Evolutionary conservation across 2,797 vertebrate genomes (phyloP).

Genomic region (Garrulus glandarius): DNA sequence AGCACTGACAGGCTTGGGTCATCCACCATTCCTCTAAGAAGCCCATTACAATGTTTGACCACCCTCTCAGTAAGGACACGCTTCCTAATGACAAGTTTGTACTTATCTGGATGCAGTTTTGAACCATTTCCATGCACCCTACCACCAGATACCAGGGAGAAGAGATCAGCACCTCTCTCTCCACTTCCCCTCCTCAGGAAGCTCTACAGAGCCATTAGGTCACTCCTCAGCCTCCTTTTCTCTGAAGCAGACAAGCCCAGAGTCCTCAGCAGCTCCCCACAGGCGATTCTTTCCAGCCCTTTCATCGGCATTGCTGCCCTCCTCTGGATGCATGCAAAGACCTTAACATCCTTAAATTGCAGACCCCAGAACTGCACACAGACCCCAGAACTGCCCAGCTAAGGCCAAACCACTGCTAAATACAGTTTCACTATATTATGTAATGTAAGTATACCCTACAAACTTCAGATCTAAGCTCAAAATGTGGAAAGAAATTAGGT

Average conservation of each 20-base stretch:
- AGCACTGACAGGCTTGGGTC: not conserved
- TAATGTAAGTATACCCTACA: not conserved
- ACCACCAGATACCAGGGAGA: not conserved
- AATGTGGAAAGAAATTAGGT: not conserved
- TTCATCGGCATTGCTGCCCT: not conserved
- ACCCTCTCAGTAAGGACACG: not conserved
- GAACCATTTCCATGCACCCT: not conserved
- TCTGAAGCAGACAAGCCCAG: not conserved
- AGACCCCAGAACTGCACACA: not conserved
- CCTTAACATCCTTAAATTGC: not conserved
- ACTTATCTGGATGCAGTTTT: not conserved
- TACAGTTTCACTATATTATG: not conserved
- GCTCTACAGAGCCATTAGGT: not conserved
- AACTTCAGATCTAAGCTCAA: not conserved
- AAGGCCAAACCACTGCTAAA: not conserved
- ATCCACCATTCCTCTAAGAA: fast-evolving
- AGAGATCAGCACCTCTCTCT: not conserved
- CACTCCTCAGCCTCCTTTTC: not conserved
- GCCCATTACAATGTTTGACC: not conserved
- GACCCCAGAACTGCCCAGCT: not conserved
- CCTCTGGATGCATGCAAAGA: not conserved
- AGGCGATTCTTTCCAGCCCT: not conserved
- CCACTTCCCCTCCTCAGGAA: not conserved
- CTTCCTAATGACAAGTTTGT: not conserved
- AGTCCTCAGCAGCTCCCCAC: fast-evolving